Conservation (phyloP, 2,797 vertebrate genomes). For the Psittacula echo region DNA sequence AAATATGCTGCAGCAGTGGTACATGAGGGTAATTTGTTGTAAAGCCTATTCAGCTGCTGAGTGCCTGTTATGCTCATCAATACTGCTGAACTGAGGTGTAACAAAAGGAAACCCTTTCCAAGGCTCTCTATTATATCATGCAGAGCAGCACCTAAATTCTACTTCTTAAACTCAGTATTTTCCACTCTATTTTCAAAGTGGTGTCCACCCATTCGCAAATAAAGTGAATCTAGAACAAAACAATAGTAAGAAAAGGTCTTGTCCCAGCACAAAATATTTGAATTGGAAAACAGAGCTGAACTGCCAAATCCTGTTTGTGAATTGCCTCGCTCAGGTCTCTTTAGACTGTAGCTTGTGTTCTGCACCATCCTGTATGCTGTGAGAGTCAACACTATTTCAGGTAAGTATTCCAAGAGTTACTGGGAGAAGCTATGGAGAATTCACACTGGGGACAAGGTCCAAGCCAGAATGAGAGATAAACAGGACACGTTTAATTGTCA, state of each 20-base stretch:
- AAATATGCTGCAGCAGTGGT: not conserved
- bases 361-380: rapidly evolving
- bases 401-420: not conserved
- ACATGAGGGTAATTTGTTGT: not conserved
- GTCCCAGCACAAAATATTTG: not conserved
- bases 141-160: not conserved
- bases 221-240: not conserved
- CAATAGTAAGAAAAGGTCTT: not conserved
- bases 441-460: not conserved
- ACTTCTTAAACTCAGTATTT: not conserved
- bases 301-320: not conserved
- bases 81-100: not conserved
- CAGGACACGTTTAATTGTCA: not conserved
- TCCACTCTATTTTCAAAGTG: not conserved
- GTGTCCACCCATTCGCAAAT: not conserved
- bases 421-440: not conserved
- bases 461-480: not conserved
- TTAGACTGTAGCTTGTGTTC: not conserved
- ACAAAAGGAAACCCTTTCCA: not conserved
- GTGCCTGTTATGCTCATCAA: not conserved
- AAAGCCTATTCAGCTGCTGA: not conserved
- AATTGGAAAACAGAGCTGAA: not conserved
- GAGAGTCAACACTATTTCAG: not conserved
- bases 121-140: not conserved
- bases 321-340: not conserved